Conservation (phyloP, 2,113 vertebrate genomes). For the Stomatorhinus ivindoensis region DNA sequence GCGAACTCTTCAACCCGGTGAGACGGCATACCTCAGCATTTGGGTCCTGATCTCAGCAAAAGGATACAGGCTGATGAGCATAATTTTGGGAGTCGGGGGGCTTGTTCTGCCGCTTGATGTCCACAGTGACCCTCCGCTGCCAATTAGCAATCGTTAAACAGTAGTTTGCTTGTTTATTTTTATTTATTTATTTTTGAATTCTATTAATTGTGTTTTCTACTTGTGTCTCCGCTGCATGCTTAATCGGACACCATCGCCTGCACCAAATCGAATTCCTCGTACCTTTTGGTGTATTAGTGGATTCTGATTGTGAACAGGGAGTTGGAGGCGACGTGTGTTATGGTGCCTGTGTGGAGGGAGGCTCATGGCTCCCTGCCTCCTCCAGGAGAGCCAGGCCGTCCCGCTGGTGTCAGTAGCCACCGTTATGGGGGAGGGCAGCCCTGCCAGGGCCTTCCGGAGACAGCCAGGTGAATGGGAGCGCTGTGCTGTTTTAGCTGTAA, state of each 20-base stretch:
- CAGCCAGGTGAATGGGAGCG: slow-evolving; percentile 28
- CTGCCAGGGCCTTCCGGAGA: slow-evolving; percentile 51
- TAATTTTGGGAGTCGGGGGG: background rate
- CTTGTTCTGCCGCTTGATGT: background rate
- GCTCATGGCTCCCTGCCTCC: background rate
- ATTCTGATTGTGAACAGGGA: background rate
- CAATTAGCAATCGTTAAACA: background rate
- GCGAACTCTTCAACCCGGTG: slow-evolving; percentile 85
- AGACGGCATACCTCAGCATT: slow-evolving; percentile 20
- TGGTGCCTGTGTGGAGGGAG: background rate
- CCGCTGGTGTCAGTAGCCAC: slow-evolving; percentile 70
- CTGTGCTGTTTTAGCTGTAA: background rate
- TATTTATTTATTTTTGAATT: background rate
- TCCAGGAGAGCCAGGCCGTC: slow-evolving; percentile 78
- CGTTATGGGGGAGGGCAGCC: slow-evolving; percentile 50
- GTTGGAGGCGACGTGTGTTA: background rate
- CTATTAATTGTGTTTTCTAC: background rate
- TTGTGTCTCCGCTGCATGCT: background rate
- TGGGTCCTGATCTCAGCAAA: background rate
- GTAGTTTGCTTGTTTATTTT: background rate
- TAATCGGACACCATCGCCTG: background rate
- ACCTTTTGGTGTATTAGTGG: background rate
- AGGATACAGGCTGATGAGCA: background rate
- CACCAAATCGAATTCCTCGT: background rate
- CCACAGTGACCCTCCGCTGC: background rate